Evolutionary conservation across 1,140 invertebrate species (phyloP).

Genomic region (Tetranychus cinnabarinus): DNA sequence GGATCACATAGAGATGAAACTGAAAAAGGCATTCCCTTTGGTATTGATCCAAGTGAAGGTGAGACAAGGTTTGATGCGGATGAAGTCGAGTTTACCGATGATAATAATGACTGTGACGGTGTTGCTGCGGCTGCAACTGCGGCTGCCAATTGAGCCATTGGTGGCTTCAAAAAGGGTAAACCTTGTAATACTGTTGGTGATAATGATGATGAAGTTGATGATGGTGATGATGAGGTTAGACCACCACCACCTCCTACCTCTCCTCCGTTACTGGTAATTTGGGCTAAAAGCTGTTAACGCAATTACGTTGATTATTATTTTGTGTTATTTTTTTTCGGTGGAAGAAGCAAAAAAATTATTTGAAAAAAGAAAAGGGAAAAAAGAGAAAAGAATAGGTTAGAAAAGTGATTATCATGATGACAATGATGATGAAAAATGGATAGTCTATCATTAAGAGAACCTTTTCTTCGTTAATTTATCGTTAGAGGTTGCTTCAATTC

Average conservation of each 20-base stretch:
- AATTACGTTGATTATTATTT: not conserved
- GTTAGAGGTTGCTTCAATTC: too few species aligned
- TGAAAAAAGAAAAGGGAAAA: not conserved
- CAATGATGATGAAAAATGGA: not conserved
- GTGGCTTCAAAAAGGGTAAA: not conserved
- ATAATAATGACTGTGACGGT: too few species aligned
- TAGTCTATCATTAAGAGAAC: not conserved
- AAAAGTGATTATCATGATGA: not conserved
- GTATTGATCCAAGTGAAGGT: too few species aligned
- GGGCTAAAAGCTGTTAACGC: not conserved
- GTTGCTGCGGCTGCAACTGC: not conserved
- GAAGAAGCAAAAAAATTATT: not conserved
- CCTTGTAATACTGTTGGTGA: not conserved
- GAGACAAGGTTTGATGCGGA: too few species aligned
- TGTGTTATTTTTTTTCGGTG: not conserved
- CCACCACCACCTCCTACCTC: not conserved
- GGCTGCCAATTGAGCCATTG: not conserved
- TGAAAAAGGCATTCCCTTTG: too few species aligned
- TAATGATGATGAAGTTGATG: not conserved
- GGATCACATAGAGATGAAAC: too few species aligned
- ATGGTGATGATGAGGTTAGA: not conserved
- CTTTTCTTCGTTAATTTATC: too few species aligned
- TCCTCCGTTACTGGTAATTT: not conserved
- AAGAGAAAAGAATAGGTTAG: not conserved
- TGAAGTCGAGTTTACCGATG: too few species aligned